A percentile compares a stretch with the other conserved stretches of the same genome.
Conservation (phyloP, 2,797 vertebrate species). For the Phataginus tricuspis region DNA sequence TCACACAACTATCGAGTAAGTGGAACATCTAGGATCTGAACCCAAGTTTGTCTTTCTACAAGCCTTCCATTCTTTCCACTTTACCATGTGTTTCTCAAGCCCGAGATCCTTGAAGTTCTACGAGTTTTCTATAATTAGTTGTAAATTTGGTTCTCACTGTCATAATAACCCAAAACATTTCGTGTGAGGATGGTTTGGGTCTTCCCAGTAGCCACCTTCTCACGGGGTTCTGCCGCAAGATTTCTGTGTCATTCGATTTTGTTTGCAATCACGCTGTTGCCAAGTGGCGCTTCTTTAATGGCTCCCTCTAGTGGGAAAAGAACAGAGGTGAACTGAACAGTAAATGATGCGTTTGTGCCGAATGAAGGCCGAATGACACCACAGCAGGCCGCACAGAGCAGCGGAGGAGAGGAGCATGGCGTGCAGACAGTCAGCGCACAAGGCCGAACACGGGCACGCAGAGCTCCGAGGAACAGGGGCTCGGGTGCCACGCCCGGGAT, state of each 20-base stretch:
- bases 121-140: not conserved
- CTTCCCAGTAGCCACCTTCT: not conserved
- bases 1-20: fast-evolving
- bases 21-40: not conserved
- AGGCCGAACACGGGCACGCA: fast-evolving
- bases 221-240: not conserved
- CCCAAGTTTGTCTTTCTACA: not conserved
- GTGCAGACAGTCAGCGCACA: not conserved
- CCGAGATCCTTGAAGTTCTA: not conserved
- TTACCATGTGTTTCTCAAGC: not conserved
- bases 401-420: not conserved
- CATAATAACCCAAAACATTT: not conserved
- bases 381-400: not conserved
- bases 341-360: not conserved
- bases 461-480: not conserved
- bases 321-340: not conserved
- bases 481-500: fast-evolving
- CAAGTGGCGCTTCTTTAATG: not conserved
- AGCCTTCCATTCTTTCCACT: not conserved
- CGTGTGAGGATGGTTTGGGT: not conserved
- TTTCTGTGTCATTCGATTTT: not conserved
- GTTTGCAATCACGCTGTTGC: not conserved
- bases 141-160: not conserved
- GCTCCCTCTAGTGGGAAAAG: not conserved
- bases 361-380: not conserved